Base-by-base conservation (phyloP, 1,140 invertebrate genomes). In the Metopolophium dirhodum region DNA sequence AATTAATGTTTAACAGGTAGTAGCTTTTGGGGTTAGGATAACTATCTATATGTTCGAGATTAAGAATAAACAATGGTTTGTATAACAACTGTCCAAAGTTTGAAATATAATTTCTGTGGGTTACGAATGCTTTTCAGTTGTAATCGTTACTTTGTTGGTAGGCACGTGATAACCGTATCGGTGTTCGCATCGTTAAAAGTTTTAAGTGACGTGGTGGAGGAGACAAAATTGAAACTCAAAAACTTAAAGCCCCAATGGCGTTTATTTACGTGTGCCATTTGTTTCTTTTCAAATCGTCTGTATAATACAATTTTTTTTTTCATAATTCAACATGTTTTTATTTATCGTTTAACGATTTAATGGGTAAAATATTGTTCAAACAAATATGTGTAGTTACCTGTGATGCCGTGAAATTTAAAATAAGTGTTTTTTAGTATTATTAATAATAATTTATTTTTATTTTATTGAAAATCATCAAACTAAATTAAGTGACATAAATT, bases 161-260 rank as follows among this genome's bases (percentile, higher is more conserved):
- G n/a, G 18, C 37, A 88, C 87, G 47, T 88, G 87, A 88, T 49
- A 49, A 35, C n/a, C 20, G n/a, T 35, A 49, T 49, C 20, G 47
- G 49, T 37, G 87, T 88, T 11, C 49, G n/a, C 87, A 35, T 88
- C n/a, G 87, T 88, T 88, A 88, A 51, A 88, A 88, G 87, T 88
- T 88, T 54, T 22, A 88, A 88, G 47, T 51, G 87, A 88, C 47
- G n/a, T 22, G 0, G 87, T 7, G n/a, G 22, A 35, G 7, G n/a
- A 54, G n/a, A 30, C 18, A 35, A 88, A 88, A 88, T 88, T 88
- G 86, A 88, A 47, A 47, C 47, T 88, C 30, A 45, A 88, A 88
- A 88, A 88, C 47, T 51, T 51, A 88, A 49, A 49, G 14, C 47
- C 9, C 41, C 22, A 41, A n/a, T 22, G 14, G 47, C 30, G 26